Evolutionary conservation across 2,797 vertebrate genomes (phyloP).

Genomic region (Martes flavigula): DNA sequence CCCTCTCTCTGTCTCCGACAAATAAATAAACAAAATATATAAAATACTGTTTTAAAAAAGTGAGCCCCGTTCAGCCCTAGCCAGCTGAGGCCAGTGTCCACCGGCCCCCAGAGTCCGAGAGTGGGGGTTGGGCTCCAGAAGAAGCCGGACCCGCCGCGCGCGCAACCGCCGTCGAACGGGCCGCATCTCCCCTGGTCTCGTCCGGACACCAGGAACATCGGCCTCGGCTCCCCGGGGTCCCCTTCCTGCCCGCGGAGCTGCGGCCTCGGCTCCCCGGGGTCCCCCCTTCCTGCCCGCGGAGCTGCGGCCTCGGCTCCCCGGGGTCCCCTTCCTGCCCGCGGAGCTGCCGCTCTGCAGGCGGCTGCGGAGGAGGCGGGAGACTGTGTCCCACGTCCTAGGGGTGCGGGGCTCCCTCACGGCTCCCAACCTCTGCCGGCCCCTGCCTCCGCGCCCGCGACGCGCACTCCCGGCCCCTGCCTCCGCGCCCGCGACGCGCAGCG

Average conservation of each 20-base stretch:
- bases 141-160: neutral
- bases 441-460: neutral
- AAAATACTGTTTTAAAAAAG: neutral
- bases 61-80: neutral
- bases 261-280: neutral
- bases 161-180: neutral
- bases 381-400: neutral
- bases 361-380: neutral
- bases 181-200: neutral
- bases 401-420: neutral
- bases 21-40: no score
- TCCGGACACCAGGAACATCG: neutral
- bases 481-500: neutral
- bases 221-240: neutral
- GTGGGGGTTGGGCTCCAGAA: neutral
- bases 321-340: neutral
- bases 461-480: neutral
- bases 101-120: neutral
- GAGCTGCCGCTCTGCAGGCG: neutral
- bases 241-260: neutral
- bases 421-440: neutral
- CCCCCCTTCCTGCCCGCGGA: neutral
- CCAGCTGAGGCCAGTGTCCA: neutral
- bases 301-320: neutral
- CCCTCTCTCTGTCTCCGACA: no score